Percentiles rank a stretch among this genome's conserved stretches.
These are phyloP conservation scores for Ploceus nigricollis DNA, from an alignment of 2,113 vertebrate genomes.

Conservation along the genomic window DNA sequence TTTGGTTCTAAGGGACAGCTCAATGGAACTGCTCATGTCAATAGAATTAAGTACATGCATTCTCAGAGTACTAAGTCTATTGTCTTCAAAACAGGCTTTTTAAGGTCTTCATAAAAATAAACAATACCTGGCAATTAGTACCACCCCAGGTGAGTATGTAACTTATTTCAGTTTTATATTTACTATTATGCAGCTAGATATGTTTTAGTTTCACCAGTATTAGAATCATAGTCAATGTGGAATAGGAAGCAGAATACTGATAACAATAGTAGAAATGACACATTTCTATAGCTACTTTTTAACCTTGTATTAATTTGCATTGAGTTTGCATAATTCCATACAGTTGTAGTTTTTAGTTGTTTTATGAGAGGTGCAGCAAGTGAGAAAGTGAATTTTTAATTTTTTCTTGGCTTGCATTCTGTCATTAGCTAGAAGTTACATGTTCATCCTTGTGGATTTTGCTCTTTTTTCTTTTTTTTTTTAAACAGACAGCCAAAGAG, in stretches of 20 bases:
- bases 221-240: not conserved
- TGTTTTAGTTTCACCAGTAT: not conserved
- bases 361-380: not conserved
- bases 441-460: not conserved
- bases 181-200: not conserved
- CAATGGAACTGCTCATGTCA: not conserved
- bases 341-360: not conserved
- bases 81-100: not conserved
- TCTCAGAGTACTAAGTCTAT: not conserved
- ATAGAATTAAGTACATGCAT: not conserved
- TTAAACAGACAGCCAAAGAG: not conserved
- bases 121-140: not conserved
- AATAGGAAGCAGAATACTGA: not conserved
- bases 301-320: not conserved
- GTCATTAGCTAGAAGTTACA: not conserved
- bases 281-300: not conserved
- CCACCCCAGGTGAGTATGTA: not conserved
- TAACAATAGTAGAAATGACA: not conserved
- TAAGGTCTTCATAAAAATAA: not conserved
- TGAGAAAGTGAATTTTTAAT: not conserved
- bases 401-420: not conserved
- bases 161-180: not conserved
- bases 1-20: not conserved
- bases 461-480: not conserved
- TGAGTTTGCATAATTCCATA: not conserved